A percentile compares a stretch with the other conserved stretches of the same genome.
Evolutionary conservation across 1,140 invertebrate genomes (phyloP).

Genomic region (Mylabris phalerata): DNA sequence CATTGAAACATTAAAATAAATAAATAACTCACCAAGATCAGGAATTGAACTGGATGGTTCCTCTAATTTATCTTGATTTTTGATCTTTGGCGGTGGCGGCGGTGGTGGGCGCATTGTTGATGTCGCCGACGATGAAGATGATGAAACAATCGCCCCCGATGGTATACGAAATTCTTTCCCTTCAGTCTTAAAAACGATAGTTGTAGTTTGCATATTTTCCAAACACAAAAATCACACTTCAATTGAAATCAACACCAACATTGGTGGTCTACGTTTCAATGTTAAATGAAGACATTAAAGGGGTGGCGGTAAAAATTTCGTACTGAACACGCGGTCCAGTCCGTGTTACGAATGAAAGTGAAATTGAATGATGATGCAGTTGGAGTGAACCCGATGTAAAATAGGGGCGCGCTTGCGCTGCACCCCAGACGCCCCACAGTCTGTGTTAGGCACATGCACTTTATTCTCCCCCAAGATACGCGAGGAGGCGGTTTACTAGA

Average conservation of each 20-base stretch:
- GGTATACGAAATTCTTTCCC: conserved; percentile 35
- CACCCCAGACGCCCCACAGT: conserved; percentile 18
- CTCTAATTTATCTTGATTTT: conserved; percentile 44
- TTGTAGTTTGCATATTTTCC: conserved; percentile 35
- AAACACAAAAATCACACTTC: neutral
- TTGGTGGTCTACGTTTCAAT: neutral
- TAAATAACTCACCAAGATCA: conserved; percentile 63
- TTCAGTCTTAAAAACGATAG: conserved; percentile 38
- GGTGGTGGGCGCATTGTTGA: conserved; percentile 49
- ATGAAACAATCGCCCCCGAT: conserved; percentile 32
- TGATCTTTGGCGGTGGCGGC: conserved; percentile 46
- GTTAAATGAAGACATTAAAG: too few relatives aligned
- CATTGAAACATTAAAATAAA: neutral
- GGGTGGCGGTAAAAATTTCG: too few relatives aligned
- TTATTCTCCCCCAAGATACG: conserved; percentile 6
- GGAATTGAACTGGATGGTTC: conserved; percentile 78
- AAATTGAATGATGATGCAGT: conserved; percentile 34
- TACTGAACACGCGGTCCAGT: conserved; percentile 2
- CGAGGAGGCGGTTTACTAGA: conserved; percentile 8
- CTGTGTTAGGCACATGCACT: conserved; percentile 29
- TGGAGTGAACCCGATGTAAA: conserved; percentile 16
- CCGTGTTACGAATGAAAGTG: conserved; percentile 33
- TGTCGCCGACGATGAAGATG: conserved; percentile 22
- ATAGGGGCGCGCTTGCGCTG: conserved; percentile 25
- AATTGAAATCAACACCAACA: neutral